Base-by-base conservation (phyloP, 2,113 vertebrate species). In the Myotis yumanensis region DNA sequence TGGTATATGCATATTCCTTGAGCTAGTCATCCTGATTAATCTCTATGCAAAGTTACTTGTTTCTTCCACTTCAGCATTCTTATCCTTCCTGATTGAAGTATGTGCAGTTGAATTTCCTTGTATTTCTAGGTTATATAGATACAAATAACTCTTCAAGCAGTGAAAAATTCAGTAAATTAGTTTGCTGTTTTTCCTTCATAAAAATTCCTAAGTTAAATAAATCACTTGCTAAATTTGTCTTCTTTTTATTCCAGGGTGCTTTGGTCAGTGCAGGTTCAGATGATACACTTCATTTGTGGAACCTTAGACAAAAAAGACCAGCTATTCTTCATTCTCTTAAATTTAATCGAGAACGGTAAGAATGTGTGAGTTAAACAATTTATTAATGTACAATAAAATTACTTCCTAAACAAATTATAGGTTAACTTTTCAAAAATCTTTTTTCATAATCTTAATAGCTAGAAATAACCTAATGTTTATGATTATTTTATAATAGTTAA, bases 261-360 rank as follows among this genome's bases (percentile, higher is more conserved):
- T 98, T 99, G 98, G 99, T 99, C 96, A 99, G 99, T 97, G 99
- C 99, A 1, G 99, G 99, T 97, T 99, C 99, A 93, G 99, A 99
- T 82, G 99, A 99, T 97, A 99, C 99, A 0, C 99, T 99, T 96
- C 99, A 99, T 98, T 98, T 99, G 93, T 99, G 99, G 99, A 99
- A 99, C 95, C 98, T 99, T 76, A 99, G 99, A 85, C 99, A 99
- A 98, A 99, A 99, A 92, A 98, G 99, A 48, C 99, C 99, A 30
- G 99, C 99, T 32, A 96, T 99, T 97, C 99, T 99, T 85, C 99
- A 99, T 98, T 99, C 99, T 40, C 99, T 99, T 95, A 99, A 99
- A 97, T 99, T 99, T 98, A 99, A 99, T 97, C 99, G 99, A 98
- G 99, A 99, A 98, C 98, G 99, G 99, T 99, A 98, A 98, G 98